phyloP scores from a whole-genome alignment of 2,113 vertebrate genomes.

The Leptodactylus fuscus region DNA sequence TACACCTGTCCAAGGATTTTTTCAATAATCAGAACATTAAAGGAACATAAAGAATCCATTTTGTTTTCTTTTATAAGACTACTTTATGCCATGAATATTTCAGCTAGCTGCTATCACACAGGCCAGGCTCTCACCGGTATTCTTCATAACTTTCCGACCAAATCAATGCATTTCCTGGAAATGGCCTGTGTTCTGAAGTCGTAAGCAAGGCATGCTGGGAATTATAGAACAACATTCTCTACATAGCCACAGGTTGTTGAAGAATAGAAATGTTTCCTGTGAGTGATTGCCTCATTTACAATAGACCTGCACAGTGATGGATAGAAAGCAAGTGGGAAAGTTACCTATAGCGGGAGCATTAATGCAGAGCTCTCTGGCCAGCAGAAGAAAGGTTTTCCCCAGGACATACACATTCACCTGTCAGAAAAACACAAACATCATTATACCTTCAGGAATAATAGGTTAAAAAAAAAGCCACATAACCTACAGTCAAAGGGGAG shows the following conservation, averaged over 20 bases:
- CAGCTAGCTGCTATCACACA: neutral
- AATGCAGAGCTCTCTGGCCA: constrained; percentile 96
- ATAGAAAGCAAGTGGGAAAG: neutral
- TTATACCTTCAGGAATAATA: constrained; percentile 19
- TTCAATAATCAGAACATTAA: neutral
- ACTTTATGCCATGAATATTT: neutral
- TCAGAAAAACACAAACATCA: constrained; percentile 36
- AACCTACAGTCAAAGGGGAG: neutral
- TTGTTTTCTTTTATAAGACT: neutral
- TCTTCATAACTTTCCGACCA: neutral
- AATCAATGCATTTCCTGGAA: neutral
- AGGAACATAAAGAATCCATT: neutral
- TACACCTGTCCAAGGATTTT: neutral
- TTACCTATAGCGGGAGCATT: constrained; percentile 96
- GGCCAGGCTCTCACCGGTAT: neutral
- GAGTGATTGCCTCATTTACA: constrained; percentile 11
- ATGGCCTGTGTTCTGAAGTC: neutral
- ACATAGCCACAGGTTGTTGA: constrained; percentile 25
- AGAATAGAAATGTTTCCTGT: neutral
- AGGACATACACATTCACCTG: constrained; percentile 96
- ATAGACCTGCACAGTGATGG: neutral
- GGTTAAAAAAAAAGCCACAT: constrained; percentile 59
- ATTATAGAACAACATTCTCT: neutral
- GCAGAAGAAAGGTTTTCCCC: constrained; percentile 90
- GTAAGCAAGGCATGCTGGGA: constrained; percentile 27